These are phyloP conservation scores for Solen grandis DNA, from an alignment of 1,140 invertebrate species.

Conservation along the genomic window DNA sequence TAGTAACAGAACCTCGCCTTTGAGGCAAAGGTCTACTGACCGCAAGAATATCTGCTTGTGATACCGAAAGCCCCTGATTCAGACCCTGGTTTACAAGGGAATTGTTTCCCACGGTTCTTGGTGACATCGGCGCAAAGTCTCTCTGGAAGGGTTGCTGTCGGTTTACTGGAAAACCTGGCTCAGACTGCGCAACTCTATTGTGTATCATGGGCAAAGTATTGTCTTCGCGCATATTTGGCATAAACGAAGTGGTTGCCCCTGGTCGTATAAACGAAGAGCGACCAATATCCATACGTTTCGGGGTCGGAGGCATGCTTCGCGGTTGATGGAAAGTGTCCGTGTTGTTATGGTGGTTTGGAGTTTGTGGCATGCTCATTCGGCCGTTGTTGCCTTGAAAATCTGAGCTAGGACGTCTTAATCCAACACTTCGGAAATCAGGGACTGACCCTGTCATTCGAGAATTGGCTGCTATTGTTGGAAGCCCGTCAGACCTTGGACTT, in stretches of 20 bases:
- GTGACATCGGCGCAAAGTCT: slow-evolving; percentile 37
- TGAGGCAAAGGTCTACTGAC: background rate
- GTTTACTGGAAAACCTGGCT: slow-evolving; percentile 19
- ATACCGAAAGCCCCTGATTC: background rate
- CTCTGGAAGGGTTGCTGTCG: background rate
- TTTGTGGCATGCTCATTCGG: slow-evolving; percentile 18
- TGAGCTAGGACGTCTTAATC: background rate
- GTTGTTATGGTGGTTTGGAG: slow-evolving; percentile 10
- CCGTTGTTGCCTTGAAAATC: slow-evolving; percentile 13
- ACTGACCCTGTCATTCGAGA: slow-evolving; percentile 37
- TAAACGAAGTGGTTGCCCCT: background rate
- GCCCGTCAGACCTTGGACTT: slow-evolving; percentile 14
- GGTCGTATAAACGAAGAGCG: background rate
- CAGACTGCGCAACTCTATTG: slow-evolving; percentile 16
- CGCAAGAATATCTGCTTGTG: background rate
- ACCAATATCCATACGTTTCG: slow-evolving; percentile 6
- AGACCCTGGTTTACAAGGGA: slow-evolving; percentile 35
- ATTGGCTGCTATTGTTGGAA: slow-evolving; percentile 1
- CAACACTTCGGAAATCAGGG: slow-evolving; percentile 37
- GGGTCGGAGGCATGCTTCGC: slow-evolving; percentile 49
- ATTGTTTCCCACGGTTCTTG: slow-evolving; percentile 42
- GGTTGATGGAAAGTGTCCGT: slow-evolving; percentile 22
- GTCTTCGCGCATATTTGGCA: background rate
- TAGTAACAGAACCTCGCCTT: background rate
- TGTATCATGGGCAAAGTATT: slow-evolving; percentile 34